phyloP scores from a whole-genome alignment of 1,140 invertebrate genomes.

The Thalassaphorura encarpata region DNA sequence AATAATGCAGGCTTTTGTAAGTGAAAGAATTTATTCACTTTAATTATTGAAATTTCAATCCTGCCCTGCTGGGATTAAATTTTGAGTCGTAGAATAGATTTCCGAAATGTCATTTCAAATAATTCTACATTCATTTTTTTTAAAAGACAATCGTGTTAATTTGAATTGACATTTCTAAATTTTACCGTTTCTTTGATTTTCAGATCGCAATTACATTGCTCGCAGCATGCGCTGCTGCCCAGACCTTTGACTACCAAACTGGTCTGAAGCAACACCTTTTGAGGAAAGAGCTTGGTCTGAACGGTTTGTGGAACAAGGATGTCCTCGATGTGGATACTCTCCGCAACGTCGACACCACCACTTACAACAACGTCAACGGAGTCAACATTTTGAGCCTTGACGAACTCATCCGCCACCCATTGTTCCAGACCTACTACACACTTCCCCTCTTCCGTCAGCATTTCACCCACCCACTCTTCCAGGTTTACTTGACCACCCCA shows the following conservation, averaged over 20 bases:
- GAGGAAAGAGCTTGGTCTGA: background rate
- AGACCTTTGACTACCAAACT: conserved; percentile 2
- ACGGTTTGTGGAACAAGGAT: background rate
- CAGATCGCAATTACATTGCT: conserved; percentile 16
- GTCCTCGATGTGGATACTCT: background rate
- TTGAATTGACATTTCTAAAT: no score
- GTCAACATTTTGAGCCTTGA: conserved; percentile 7
- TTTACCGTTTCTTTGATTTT: no score
- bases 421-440: conserved; percentile 22
- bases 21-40: no score
- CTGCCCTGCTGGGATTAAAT: no score
- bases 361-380: background rate
- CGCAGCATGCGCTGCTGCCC: conserved; percentile 14
- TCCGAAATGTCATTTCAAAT: no score
- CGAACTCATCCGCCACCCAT: conserved; percentile 9
- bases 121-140: no score
- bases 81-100: no score
- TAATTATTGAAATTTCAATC: no score
- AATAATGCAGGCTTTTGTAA: no score
- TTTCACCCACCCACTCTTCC: conserved; percentile 12
- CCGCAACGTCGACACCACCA: background rate
- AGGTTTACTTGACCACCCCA: conserved; percentile 8
- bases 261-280: background rate
- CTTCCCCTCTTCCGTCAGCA: conserved; percentile 26
- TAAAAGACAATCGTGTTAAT: no score